A percentile compares a stretch with the other conserved stretches of the same genome.
phyloP scores from a whole-genome alignment of 2,888 invertebrate species.

The Pyralis farinalis region DNA sequence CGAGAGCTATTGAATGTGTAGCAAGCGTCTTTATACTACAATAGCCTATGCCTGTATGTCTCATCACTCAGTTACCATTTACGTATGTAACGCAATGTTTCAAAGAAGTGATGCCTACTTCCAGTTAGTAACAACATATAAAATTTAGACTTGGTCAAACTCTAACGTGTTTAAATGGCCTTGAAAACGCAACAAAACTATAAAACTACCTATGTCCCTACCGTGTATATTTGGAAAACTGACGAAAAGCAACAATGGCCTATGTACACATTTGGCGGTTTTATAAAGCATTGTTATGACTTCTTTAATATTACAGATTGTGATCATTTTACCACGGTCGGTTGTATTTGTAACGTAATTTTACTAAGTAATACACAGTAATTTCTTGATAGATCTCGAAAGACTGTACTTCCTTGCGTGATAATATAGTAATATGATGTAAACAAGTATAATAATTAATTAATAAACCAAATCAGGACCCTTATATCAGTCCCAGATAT shows the following conservation, averaged over 20 bases:
- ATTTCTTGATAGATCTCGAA: conserved; percentile 8
- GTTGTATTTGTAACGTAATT: conserved; percentile 13
- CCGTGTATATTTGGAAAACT: conserved; percentile 15
- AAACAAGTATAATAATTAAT: too few relatives aligned
- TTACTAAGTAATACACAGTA: conserved; percentile 8
- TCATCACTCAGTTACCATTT: too few relatives aligned
- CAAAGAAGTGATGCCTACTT: too few relatives aligned
- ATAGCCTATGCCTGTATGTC: too few relatives aligned
- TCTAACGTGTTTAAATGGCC: conserved; percentile 15
- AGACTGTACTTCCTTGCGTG: too few relatives aligned
- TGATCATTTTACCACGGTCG: conserved; percentile 34
- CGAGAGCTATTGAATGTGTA: too few relatives aligned
- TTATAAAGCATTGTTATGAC: conserved; percentile 35
- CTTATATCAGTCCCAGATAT: too few relatives aligned
- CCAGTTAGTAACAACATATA: too few relatives aligned
- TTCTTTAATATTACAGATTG: conserved; percentile 25
- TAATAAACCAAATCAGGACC: too few relatives aligned
- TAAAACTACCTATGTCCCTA: conserved; percentile 21
- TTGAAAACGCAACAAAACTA: conserved; percentile 21
- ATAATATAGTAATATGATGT: too few relatives aligned
- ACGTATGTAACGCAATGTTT: too few relatives aligned
- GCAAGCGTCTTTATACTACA: too few relatives aligned
- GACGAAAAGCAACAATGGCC: conserved; percentile 28
- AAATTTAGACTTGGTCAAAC: conserved; percentile 1
- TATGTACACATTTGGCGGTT: conserved; percentile 30